phyloP scores from a whole-genome alignment of 2,888 invertebrate species.

The Diplolepis rosae region DNA sequence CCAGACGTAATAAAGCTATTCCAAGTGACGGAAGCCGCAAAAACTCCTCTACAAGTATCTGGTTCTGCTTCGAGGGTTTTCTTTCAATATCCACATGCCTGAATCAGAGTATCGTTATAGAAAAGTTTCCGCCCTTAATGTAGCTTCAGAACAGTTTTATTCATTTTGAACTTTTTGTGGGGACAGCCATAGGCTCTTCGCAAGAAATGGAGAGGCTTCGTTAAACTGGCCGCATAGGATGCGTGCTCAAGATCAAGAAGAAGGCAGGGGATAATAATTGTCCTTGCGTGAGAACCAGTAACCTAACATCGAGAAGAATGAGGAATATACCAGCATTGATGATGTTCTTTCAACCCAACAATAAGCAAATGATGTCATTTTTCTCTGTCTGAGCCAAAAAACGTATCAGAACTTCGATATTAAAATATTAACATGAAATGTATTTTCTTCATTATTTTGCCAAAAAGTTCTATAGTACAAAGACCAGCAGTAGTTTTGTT shows the following conservation, averaged over 20 bases:
- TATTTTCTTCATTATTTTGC: too few species aligned
- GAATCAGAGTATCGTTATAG: slow-evolving; percentile 4
- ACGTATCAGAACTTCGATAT: too few species aligned
- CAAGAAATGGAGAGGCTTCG: slow-evolving; percentile 39
- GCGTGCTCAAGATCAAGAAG: slow-evolving; percentile 40
- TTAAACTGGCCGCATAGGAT: slow-evolving; percentile 37
- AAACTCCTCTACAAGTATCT: slow-evolving; percentile 16
- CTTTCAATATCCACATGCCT: slow-evolving; percentile 29
- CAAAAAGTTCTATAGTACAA: too few species aligned
- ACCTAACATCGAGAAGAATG: slow-evolving; percentile 51
- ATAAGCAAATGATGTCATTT: not conserved
- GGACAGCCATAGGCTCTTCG: slow-evolving; percentile 6
- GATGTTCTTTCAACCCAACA: slow-evolving; percentile 27
- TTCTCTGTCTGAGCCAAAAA: too few species aligned
- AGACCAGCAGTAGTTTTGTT: too few species aligned
- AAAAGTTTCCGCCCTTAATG: slow-evolving; percentile 3
- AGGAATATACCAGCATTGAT: slow-evolving; percentile 54
- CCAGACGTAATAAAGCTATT: slow-evolving; percentile 12
- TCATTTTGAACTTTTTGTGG: not conserved
- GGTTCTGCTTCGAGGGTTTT: slow-evolving; percentile 9
- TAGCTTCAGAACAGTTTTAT: slow-evolving; percentile 1
- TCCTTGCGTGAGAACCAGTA: slow-evolving; percentile 60
- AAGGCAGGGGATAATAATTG: slow-evolving; percentile 54
- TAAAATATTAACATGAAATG: too few species aligned
- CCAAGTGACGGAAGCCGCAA: not conserved